A percentile compares a stretch with the other conserved stretches of the same genome.
Evolutionary conservation across 37 sponge, comb jelly and placozoan species (phyloP).

Genomic region (Tethya wilhelma): DNA sequence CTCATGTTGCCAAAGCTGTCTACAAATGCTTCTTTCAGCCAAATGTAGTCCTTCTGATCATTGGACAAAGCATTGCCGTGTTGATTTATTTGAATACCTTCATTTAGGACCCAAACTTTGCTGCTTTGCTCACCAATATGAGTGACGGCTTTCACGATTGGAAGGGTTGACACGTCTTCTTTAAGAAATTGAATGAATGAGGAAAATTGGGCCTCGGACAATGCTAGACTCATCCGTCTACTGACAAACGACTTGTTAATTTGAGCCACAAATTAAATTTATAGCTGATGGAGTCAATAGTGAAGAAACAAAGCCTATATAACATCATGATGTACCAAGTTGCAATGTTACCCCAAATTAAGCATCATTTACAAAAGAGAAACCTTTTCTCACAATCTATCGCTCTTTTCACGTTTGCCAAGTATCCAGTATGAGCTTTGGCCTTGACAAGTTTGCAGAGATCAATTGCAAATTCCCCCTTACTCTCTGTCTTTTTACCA

Average conservation of each 20-base stretch:
- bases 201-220: conserved; percentile 28
- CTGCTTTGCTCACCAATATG: conserved; percentile 7
- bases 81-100: conserved; percentile 4
- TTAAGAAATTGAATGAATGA: conserved; percentile 2
- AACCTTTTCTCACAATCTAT: too few species aligned
- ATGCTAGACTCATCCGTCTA: conserved; percentile 19
- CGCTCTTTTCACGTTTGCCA: too few species aligned
- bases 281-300: background rate
- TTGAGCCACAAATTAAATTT: conserved; percentile 16
- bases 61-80: background rate
- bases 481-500: too few species aligned
- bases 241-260: conserved; percentile 33
- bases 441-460: too few species aligned
- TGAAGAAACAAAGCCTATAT: conserved; percentile 15
- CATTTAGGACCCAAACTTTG: conserved; percentile 16
- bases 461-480: too few species aligned
- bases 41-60: background rate
- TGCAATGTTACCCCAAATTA: background rate
- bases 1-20: background rate
- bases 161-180: background rate
- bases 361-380: too few species aligned
- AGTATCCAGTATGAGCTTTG: too few species aligned
- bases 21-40: background rate
- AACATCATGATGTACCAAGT: background rate
- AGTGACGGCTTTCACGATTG: conserved; percentile 8